Conservation (phyloP, 2,797 vertebrate genomes). For the Takifugu ocellatus region DNA sequence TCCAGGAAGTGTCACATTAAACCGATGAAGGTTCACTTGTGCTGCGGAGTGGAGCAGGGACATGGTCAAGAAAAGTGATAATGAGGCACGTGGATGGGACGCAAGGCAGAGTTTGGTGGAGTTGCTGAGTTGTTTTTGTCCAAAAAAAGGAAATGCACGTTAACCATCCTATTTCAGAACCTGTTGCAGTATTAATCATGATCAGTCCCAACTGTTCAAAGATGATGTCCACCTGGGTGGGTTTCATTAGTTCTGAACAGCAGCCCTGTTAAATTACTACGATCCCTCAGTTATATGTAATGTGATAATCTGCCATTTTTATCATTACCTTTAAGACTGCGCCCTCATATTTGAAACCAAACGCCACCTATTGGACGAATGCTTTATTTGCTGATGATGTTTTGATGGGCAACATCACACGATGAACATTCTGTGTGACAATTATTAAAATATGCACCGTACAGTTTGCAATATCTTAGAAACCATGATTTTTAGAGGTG, state of each 20-base stretch:
- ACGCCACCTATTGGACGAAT: too few species aligned
- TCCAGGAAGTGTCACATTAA: slow-evolving; percentile 1
- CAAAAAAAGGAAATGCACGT: background rate
- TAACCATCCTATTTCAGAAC: background rate
- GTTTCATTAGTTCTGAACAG: too few species aligned
- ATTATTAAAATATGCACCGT: too few species aligned
- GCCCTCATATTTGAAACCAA: background rate
- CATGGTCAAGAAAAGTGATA: background rate
- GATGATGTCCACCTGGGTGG: background rate
- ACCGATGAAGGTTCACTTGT: slow-evolving; percentile 10
- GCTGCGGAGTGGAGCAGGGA: slow-evolving; percentile 9
- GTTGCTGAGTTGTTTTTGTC: background rate
- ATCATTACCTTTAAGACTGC: too few species aligned
- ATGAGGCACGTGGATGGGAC: background rate
- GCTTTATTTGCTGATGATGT: too few species aligned
- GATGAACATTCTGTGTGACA: too few species aligned
- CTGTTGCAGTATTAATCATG: background rate
- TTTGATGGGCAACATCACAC: too few species aligned
- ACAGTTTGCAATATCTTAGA: too few species aligned
- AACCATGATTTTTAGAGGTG: too few species aligned
- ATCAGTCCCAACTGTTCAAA: background rate
- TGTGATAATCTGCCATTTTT: too few species aligned
- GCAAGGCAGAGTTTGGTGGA: background rate
- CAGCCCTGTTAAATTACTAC: too few species aligned
- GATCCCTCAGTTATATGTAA: too few species aligned